phyloP scores from a whole-genome alignment of 1,140 invertebrate genomes.

The Sesamia nonagrioides region DNA sequence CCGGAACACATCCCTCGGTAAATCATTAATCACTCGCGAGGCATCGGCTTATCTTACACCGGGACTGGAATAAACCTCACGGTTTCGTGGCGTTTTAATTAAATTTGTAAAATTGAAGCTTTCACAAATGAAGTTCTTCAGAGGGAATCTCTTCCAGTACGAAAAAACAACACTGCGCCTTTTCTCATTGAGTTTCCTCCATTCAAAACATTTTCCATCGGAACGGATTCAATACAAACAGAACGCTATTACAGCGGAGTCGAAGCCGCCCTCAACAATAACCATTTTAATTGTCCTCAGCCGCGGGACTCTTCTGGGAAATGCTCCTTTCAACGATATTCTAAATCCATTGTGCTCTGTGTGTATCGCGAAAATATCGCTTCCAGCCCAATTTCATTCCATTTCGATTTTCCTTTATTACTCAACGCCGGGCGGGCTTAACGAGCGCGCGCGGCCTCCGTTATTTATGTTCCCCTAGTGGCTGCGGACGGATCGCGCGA shows the following conservation, averaged over 20 bases:
- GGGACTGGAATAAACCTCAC: conserved; percentile 49
- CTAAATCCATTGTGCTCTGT: conserved; percentile 82
- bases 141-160: conserved; percentile 65
- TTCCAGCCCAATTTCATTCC: conserved; percentile 86
- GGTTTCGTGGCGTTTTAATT: conserved; percentile 65
- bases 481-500: conserved; percentile 82
- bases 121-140: conserved; percentile 70
- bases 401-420: conserved; percentile 87
- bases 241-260: conserved; percentile 68
- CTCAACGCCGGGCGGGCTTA: conserved; percentile 84
- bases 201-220: conserved; percentile 79
- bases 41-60: conserved; percentile 44
- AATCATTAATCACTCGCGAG: conserved; percentile 52
- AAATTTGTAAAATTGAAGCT: conserved; percentile 74
- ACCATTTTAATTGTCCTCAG: conserved; percentile 82
- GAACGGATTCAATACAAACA: conserved; percentile 75
- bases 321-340: conserved; percentile 75
- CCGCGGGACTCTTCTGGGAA: conserved; percentile 73
- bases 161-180: conserved; percentile 71
- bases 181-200: conserved; percentile 73
- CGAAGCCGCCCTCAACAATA: conserved; percentile 74
- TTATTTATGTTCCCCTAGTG: conserved; percentile 86
- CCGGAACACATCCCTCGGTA: conserved; percentile 33
- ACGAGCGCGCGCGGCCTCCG: conserved; percentile 80
- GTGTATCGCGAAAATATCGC: conserved; percentile 85